Base-by-base conservation (phyloP, 2,888 invertebrate genomes). In the Scotopteryx bipunctaria region DNA sequence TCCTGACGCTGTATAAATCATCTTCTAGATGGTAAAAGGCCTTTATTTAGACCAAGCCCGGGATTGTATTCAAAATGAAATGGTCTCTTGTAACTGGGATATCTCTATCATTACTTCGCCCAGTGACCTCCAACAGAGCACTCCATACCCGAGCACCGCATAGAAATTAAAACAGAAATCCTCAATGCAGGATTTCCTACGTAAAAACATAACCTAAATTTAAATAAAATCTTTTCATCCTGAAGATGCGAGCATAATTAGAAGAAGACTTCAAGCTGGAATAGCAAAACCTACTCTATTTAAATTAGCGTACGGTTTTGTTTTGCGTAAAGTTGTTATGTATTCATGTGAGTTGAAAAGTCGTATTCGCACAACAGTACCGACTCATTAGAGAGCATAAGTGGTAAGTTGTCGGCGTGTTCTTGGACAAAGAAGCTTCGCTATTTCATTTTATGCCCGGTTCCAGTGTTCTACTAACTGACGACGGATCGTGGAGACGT, bases 221-320 rank as follows among this genome's bases (percentile, higher is more conserved):
- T 59, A 57, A 63, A 50, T 64, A 69, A 33, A 47, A 33, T 61
- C 59, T 55, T 55, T 61, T 61, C 61, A 61, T 27, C 40, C 42
- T 70, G 76, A 70, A 70, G 69, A 73, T 72, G 19, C 11, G 31
- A 21, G 44, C 45, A 47, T 77, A 76, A 77, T 76, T 78, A 74
- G 61, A 69, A 60, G 47, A 67, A 73, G 58, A 57, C 63, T 61
- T 61, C 66, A 61, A 65, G 74, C 71, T 67, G 77, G 76, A 83
- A 83, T 81, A 64, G 74, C 67, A 71, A 70, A 79, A 81, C 8
- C 15, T 0, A 5, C 38, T 11, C 6, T 35, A 17, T 21, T 13
- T 17, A 0, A 5, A 27, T 17, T 21, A 6, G 8, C 0, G 8
- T 37, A 48, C 3, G 36, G 35, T 38, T 44, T 31, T 21, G n/a